A percentile compares a stretch with the other conserved stretches of the same genome.
These are phyloP conservation scores for Tiliacea aurago DNA, from an alignment of 2,888 invertebrate genomes.

Conservation along the genomic window DNA sequence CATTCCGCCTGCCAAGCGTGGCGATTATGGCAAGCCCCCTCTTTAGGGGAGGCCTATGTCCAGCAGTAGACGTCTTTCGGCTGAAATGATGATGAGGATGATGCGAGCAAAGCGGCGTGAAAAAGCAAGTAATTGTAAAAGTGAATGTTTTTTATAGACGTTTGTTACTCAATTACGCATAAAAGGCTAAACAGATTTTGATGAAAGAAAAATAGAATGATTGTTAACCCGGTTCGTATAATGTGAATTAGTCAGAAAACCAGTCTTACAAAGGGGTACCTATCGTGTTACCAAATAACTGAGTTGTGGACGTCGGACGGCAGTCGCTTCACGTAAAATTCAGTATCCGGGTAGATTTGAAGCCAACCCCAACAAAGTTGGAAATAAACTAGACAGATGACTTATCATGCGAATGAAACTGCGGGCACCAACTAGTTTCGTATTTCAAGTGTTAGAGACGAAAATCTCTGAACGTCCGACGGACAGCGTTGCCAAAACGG, in stretches of 20 bases:
- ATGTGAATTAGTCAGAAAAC: background rate
- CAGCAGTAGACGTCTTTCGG: no score
- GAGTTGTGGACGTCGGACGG: no score
- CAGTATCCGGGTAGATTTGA: background rate
- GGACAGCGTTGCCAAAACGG: slow-evolving; percentile 41
- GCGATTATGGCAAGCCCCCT: no score
- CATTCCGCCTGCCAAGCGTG: no score
- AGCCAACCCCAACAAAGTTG: background rate
- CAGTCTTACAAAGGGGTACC: background rate
- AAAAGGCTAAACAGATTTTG: background rate
- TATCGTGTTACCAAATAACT: background rate
- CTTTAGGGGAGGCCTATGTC: no score
- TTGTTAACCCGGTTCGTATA: background rate
- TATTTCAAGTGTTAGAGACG: slow-evolving; percentile 11
- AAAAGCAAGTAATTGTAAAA: no score
- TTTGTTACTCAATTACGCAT: background rate
- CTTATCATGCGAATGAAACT: background rate
- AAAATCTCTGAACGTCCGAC: background rate
- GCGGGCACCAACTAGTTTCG: background rate
- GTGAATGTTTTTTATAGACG: no score
- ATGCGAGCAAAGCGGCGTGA: no score
- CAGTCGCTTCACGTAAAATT: background rate
- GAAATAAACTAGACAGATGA: background rate
- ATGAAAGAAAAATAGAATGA: background rate
- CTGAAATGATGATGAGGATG: no score